Evolutionary conservation across 2,797 vertebrate genomes (phyloP), one percentile per base, ranked within the genome.

Genomic region (Sternarchorhynchus goeldii): DNA sequence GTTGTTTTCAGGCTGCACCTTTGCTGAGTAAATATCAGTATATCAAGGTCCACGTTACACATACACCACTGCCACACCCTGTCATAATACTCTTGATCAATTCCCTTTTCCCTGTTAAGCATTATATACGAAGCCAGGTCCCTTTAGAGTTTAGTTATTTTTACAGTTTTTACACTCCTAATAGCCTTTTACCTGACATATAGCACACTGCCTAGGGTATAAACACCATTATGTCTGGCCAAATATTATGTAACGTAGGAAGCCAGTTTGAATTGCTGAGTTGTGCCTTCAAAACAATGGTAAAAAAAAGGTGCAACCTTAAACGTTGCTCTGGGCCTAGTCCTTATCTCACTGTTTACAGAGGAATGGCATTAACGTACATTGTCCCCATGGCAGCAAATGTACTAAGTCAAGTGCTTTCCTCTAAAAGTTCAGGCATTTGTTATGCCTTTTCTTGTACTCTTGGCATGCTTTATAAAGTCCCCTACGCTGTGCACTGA

Each of bases 11-110:
- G 62, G 25, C 34, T 31, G 70, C 39, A 39, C 25, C 6, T 14
- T 73, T 79, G 72, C 82, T 90, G 81, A 90, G 89, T 92, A 88
- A 89, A 92, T 86, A 91, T 76, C 88, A 89, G 87, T 89, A 92
- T 86, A 91, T 75, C 88, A 89, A 92, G 90, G 90, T 92, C 88
- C 84, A 86, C 83, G 78, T 82, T 87, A 83, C 88, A 76, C 79
- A 81, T 81, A 84, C 82, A 87, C 82, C 76, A 85, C 75, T 79
- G 85, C 86, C 92, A 87, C 93, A 89, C 93, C 92, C 87, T 87
- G 83, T 60, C 69, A 74, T 62, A 79, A 82, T 87, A 87, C 85
- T 85, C 80, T 66, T 25, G 10, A 73, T 36, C 34, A 20, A 63
- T 73, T 56, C 4, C 20, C 8, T 25, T 25, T 71, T 60, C 67